Evolutionary conservation across 2,113 vertebrate genomes (phyloP).

Genomic region (Hoplias malabaricus): DNA sequence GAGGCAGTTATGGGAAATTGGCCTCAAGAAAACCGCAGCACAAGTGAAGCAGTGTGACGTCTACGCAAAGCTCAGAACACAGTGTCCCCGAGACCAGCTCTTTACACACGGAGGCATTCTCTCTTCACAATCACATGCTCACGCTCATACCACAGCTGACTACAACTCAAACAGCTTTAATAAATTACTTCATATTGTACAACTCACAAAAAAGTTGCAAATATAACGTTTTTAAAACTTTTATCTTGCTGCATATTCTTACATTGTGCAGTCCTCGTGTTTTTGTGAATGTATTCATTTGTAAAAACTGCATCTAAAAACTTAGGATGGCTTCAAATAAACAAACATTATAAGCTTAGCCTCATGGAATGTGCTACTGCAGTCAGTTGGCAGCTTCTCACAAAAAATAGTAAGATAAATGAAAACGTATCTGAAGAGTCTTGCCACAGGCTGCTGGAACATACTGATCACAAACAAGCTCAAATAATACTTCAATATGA

Average conservation of each 20-base stretch:
- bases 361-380: neutral
- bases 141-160: neutral
- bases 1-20: conserved; percentile 37
- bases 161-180: neutral
- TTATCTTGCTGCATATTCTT: no score
- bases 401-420: conserved; percentile 9
- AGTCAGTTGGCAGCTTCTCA: neutral
- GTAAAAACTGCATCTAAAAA: neutral
- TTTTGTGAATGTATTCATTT: neutral
- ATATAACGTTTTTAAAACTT: no score
- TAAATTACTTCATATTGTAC: no score
- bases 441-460: conserved; percentile 44
- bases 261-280: no score
- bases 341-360: neutral
- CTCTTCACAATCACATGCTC: conserved; percentile 30
- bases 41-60: conserved; percentile 36
- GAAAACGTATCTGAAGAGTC: conserved; percentile 19
- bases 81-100: neutral
- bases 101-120: conserved; percentile 6
- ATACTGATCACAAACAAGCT: conserved; percentile 52
- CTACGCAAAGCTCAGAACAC: conserved; percentile 9
- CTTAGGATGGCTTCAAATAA: neutral
- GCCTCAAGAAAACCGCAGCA: conserved; percentile 26
- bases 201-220: no score
- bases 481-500: conserved; percentile 55